Conservation (phyloP, 2,888 invertebrate genomes). For the Pelosia muscerda region DNA sequence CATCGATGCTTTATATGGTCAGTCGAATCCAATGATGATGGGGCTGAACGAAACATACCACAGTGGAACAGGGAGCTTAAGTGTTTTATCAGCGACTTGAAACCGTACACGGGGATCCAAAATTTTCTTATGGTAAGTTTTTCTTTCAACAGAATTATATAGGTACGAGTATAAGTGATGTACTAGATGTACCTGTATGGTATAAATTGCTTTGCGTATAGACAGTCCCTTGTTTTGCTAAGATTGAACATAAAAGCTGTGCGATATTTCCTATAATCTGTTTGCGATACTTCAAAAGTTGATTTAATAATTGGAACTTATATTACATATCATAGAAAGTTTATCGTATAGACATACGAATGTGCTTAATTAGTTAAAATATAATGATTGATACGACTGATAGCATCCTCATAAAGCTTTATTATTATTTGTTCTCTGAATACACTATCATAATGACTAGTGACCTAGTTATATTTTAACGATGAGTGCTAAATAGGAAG, state of each 20-base stretch:
- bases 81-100: constrained; percentile 63
- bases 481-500: background rate
- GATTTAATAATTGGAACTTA: constrained; percentile 1
- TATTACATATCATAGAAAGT: background rate
- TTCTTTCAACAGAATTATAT: background rate
- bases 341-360: constrained; percentile 1
- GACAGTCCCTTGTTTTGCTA: background rate
- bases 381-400: background rate
- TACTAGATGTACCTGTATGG: background rate
- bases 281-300: constrained; percentile 20
- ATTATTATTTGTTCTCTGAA: constrained; percentile 4
- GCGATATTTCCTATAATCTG: constrained; percentile 25
- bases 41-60: constrained; percentile 36
- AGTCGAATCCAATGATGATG: constrained; percentile 41
- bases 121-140: constrained; percentile 53
- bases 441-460: background rate
- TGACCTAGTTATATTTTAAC: constrained; percentile 7
- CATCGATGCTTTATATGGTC: constrained; percentile 62
- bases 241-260: constrained; percentile 21
- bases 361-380: background rate
- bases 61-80: constrained; percentile 37
- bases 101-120: constrained; percentile 37
- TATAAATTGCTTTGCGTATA: constrained; percentile 21
- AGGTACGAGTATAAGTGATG: no score
- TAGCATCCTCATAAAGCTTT: background rate